Evolutionary conservation across 1,140 invertebrate genomes (phyloP), one percentile per base, ranked within the genome.

Genomic region (Drosophila yakuba): DNA sequence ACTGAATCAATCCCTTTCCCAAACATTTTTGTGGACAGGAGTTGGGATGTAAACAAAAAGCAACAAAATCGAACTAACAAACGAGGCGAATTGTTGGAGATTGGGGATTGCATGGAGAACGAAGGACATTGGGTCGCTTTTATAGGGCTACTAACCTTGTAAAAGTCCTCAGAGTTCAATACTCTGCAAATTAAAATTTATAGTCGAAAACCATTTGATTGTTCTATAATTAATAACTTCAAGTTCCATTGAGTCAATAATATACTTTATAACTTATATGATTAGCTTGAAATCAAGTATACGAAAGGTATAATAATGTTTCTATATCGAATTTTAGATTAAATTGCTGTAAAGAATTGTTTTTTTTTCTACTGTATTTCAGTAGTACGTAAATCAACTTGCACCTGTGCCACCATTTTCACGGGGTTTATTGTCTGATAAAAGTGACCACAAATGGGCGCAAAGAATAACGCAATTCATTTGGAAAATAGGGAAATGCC

Each of bases 21-120:
- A 45, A 44, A 60, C 38, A 39, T 11, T 32, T 12, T 39, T 39
- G 15, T 5, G 10, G 32, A 23, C 60, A 25, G n/a, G 6, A 48
- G 25, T 35, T 45, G 8, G 58, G 48, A 39, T 48, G 58, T 63
- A 74, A 69, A 61, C 60, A 67, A 63, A 67, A 47, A 45, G 59
- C 23, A 59, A 69, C 55, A 67, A 48, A 85, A 85, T 85, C 82
- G 82, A 85, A 80, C 74, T 75, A 85, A 85, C 83, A 79, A 86
- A 67, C 57, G 32, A 39, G 12, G 14, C 2, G 10, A 56, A 47
- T 35, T 44, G 5, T 5, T 10, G 35, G 45, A n/a, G 23, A 5
- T 4, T 2, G n/a, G 28, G 7, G 20, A 48, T 51, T 3, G 4
- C n/a, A 12, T 45, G 36, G 2, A 11, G 28, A 6, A 28, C 14